phyloP scores from a whole-genome alignment of 2,797 vertebrate species.

The Eupleurogrammus muticus region DNA sequence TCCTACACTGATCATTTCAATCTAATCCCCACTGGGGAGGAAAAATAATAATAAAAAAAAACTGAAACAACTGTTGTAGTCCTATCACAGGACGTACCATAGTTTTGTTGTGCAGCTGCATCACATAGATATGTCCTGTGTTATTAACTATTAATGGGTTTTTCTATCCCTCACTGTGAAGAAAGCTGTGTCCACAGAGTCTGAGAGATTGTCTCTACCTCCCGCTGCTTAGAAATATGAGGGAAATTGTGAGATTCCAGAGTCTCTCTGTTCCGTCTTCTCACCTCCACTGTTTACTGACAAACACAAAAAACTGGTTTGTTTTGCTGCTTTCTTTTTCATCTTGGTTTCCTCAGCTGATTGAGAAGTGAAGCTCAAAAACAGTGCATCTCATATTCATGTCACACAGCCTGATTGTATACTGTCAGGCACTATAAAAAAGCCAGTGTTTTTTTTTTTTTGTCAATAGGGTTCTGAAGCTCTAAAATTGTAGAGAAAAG shows the following conservation, averaged over 20 bases:
- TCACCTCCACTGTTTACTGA: constrained; percentile 15
- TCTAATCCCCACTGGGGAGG: neutral
- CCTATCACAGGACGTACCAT: constrained; percentile 8
- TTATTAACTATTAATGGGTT: constrained; percentile 70
- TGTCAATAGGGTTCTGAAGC: constrained; percentile 12
- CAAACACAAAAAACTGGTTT: constrained; percentile 7
- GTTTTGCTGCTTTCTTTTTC: constrained; percentile 3
- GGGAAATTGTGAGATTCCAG: constrained; percentile 33
- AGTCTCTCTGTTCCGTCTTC: constrained; percentile 18
- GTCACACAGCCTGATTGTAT: neutral
- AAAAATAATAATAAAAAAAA: constrained; percentile 18
- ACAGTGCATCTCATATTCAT: constrained; percentile 8
- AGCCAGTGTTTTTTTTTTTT: constrained; percentile 20
- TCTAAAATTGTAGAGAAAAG: too few relatives aligned
- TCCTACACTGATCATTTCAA: constrained; percentile 37
- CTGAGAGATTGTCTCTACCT: constrained; percentile 51
- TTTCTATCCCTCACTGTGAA: constrained; percentile 60
- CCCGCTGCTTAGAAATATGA: constrained; percentile 49
- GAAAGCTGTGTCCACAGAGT: constrained; percentile 52
- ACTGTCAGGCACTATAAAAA: constrained; percentile 14
- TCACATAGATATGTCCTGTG: constrained; percentile 41
- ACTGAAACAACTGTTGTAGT: constrained; percentile 3
- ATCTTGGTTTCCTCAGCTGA: neutral
- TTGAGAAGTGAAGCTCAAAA: constrained; percentile 15
- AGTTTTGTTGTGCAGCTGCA: constrained; percentile 41